phyloP scores from a whole-genome alignment of 1,140 invertebrate species.

The Metaphire vulgaris region DNA sequence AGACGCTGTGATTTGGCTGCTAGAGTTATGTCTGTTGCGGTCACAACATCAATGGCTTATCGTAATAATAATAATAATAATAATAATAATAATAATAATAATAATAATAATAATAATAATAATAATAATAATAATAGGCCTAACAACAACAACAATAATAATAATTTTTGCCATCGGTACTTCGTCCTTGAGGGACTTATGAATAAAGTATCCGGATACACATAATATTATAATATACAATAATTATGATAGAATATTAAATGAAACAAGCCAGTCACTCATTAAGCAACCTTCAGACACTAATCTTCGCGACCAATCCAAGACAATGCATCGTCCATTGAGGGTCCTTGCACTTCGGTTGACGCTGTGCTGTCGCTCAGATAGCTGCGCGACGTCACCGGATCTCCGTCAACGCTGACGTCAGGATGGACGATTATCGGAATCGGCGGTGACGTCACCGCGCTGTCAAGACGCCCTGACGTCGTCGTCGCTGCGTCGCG shows the following conservation, averaged over 20 bases:
- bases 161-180: background rate
- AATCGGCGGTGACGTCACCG: background rate
- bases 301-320: no score
- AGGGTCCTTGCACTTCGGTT: background rate
- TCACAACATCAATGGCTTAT: background rate
- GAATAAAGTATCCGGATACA: constrained; percentile 1
- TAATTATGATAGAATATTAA: no score
- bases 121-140: no score
- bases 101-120: background rate
- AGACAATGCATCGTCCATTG: background rate
- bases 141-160: no score
- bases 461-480: background rate
- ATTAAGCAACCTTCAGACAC: no score
- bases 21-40: background rate
- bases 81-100: background rate
- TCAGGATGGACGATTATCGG: background rate
- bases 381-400: background rate
- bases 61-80: no score
- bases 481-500: background rate
- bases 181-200: no score
- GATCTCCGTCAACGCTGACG: background rate
- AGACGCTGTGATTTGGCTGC: no score
- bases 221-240: no score
- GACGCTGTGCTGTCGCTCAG: background rate
- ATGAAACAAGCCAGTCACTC: no score